These are phyloP conservation scores for Mastacembelus armatus DNA, from an alignment of 2,797 vertebrate genomes.

Conservation along the genomic window DNA sequence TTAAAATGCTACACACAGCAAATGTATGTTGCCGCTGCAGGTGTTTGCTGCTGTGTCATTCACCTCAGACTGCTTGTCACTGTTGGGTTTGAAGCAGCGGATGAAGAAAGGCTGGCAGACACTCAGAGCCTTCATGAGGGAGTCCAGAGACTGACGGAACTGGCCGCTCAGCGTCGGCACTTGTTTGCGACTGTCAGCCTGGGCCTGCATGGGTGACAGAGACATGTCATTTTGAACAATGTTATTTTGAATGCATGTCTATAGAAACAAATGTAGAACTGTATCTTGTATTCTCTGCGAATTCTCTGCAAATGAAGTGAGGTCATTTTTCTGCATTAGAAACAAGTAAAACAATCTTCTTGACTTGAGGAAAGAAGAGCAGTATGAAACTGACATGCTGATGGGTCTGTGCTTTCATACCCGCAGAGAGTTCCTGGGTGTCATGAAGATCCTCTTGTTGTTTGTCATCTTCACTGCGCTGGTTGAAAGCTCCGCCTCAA, in stretches of 20 bases:
- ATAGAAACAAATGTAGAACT: background rate
- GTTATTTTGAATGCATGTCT: too few species aligned
- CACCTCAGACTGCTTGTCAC: constrained; percentile 91
- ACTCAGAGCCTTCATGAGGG: constrained; percentile 93
- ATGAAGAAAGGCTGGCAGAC: constrained; percentile 94
- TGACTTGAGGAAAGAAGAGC: background rate
- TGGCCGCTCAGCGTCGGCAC: constrained; percentile 89
- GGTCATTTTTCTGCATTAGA: background rate
- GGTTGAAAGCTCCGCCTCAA: constrained; percentile 75
- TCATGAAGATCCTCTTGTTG: constrained; percentile 73
- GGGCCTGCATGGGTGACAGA: constrained; percentile 49
- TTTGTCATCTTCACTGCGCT: constrained; percentile 46
- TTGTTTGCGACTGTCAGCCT: constrained; percentile 82
- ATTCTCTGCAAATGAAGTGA: background rate
- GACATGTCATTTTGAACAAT: too few species aligned
- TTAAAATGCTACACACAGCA: background rate
- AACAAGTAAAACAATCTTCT: background rate
- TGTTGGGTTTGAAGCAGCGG: constrained; percentile 97
- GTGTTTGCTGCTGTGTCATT: constrained; percentile 14
- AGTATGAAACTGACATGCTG: background rate
- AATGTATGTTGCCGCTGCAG: background rate
- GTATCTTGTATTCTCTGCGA: too few species aligned
- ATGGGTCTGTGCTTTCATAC: constrained; percentile 53
- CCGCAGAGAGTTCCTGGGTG: constrained; percentile 71
- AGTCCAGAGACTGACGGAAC: constrained; percentile 95